A percentile compares a stretch with the other conserved stretches of the same genome.
phyloP scores from a whole-genome alignment of 2,113 vertebrate species.

The Holacanthus passer region DNA sequence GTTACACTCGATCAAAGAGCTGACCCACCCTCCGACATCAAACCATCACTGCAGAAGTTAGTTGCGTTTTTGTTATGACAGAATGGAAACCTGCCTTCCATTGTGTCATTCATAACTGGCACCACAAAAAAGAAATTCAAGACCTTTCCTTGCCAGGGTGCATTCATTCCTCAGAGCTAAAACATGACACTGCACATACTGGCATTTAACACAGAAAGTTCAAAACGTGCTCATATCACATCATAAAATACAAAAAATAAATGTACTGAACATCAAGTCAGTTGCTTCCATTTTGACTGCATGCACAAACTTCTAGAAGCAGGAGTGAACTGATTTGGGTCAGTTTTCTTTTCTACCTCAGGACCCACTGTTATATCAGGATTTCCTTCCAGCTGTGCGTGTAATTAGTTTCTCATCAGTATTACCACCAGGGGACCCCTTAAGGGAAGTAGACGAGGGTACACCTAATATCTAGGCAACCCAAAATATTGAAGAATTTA shows the following conservation, averaged over 20 bases:
- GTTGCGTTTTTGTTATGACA: constrained; percentile 64
- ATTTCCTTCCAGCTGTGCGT: constrained; percentile 78
- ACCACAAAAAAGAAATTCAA: constrained; percentile 30
- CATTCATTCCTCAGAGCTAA: constrained; percentile 4
- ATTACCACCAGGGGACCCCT: constrained; percentile 71
- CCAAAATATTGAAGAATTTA: constrained; percentile 47
- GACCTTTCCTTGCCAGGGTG: not conserved
- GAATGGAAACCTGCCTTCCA: constrained; percentile 64
- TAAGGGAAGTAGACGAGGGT: constrained; percentile 58
- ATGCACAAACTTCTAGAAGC: not conserved
- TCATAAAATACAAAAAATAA: not conserved
- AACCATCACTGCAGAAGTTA: constrained; percentile 55
- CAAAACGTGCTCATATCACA: not conserved
- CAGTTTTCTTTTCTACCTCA: constrained; percentile 21
- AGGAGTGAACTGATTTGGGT: constrained; percentile 15
- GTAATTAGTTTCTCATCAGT: constrained; percentile 80
- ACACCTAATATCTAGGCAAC: constrained; percentile 44
- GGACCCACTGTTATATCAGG: constrained; percentile 64
- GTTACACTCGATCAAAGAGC: constrained; percentile 15
- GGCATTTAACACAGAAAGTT: not conserved
- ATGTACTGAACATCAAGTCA: not conserved
- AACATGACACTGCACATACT: not conserved
- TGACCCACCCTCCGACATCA: constrained; percentile 54
- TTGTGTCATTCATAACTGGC: constrained; percentile 42
- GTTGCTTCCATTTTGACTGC: not conserved